Evolutionary conservation across 2,797 vertebrate genomes (phyloP).

Genomic region (Anableps anableps): DNA sequence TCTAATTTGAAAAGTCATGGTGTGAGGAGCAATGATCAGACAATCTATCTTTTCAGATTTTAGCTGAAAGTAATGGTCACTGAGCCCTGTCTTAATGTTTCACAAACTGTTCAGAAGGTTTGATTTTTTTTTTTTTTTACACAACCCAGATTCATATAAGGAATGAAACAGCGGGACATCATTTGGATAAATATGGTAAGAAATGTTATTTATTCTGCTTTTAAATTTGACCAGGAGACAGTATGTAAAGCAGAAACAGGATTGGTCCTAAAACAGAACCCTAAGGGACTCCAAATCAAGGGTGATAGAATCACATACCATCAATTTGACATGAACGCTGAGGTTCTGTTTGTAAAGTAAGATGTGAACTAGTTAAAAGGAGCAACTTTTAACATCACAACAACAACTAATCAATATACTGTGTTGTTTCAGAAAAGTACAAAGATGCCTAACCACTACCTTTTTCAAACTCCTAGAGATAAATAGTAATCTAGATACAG

Average conservation of each 20-base stretch:
- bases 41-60: too few species aligned
- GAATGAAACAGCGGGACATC: not conserved
- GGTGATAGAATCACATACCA: not conserved
- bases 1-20: too few species aligned
- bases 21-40: too few species aligned
- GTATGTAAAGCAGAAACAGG: not conserved
- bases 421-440: not conserved
- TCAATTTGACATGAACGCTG: not conserved
- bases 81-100: too few species aligned
- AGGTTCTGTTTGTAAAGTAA: not conserved
- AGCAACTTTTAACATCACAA: not conserved
- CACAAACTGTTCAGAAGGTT: too few species aligned
- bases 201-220: not conserved
- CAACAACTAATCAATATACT: not conserved
- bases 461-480: not conserved
- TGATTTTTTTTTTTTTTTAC: not conserved
- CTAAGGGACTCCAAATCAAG: not conserved
- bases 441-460: not conserved
- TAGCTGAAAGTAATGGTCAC: too few species aligned
- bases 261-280: not conserved
- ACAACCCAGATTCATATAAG: not conserved
- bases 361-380: not conserved
- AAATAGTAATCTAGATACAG: not conserved
- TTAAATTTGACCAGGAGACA: not conserved
- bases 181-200: not conserved